Conservation (phyloP, 2,113 vertebrate species). For the Psettodes erumei region DNA sequence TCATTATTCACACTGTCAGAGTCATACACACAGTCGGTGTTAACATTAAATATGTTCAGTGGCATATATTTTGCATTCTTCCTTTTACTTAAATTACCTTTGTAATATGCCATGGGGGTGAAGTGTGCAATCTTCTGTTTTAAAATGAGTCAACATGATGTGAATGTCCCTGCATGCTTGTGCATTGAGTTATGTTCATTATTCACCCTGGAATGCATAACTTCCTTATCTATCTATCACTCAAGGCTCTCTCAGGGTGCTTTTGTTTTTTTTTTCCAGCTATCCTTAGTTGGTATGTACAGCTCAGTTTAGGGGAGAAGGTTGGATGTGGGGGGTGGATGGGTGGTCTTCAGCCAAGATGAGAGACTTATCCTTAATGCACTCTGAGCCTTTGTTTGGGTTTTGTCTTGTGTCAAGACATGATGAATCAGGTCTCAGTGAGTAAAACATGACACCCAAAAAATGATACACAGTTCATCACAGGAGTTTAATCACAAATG, state of each 20-base stretch:
- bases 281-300: conserved; percentile 21
- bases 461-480: conserved; percentile 2
- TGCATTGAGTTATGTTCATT: conserved; percentile 50
- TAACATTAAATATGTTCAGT: background rate
- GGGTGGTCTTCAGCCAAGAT: conserved; percentile 15
- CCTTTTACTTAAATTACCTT: background rate
- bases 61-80: background rate
- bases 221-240: conserved; percentile 68
- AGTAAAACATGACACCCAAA: conserved; percentile 37
- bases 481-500: conserved; percentile 3
- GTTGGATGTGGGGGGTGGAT: conserved; percentile 3
- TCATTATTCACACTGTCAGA: conserved; percentile 3
- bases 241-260: conserved; percentile 38
- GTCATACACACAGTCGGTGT: background rate
- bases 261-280: conserved; percentile 47
- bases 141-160: conserved; percentile 32
- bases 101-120: background rate
- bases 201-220: conserved; percentile 66
- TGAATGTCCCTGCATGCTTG: conserved; percentile 57
- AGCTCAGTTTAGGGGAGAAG: conserved; percentile 23
- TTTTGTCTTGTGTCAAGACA: conserved; percentile 42
- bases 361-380: conserved; percentile 37
- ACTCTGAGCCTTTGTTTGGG: conserved; percentile 43
- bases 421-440: conserved; percentile 34
- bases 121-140: conserved; percentile 38